Evolutionary conservation across 2,797 vertebrate species (phyloP).

Genomic region (Enteromius argenteus): DNA sequence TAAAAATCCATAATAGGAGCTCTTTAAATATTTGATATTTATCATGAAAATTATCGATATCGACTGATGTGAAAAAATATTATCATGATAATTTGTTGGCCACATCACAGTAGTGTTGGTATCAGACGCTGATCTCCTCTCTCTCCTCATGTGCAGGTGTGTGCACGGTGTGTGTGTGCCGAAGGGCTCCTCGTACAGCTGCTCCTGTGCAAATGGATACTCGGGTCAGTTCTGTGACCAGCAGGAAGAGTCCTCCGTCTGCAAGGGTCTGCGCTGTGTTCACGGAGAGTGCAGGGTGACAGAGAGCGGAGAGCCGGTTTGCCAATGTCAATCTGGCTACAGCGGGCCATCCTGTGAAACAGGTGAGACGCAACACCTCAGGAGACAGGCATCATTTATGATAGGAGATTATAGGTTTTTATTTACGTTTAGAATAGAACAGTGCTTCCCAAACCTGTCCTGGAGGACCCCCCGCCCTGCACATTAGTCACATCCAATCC

Average conservation of each 20-base stretch:
- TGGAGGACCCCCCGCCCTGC: too few species aligned
- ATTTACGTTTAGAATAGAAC: neutral
- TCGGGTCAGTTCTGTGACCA: slow-evolving; percentile 86
- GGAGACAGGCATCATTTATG: neutral
- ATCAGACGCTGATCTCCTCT: neutral
- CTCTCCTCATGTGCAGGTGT: slow-evolving; percentile 78
- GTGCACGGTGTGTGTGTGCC: slow-evolving; percentile 85
- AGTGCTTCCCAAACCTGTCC: too few species aligned
- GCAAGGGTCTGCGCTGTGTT: slow-evolving; percentile 85
- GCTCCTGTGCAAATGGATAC: slow-evolving; percentile 89
- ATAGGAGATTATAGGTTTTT: neutral
- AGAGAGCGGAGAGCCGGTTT: slow-evolving; percentile 83
- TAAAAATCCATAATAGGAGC: too few species aligned
- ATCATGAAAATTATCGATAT: neutral
- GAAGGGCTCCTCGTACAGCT: slow-evolving; percentile 82
- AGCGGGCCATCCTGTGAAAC: slow-evolving; percentile 86
- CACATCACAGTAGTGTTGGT: neutral
- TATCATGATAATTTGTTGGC: neutral
- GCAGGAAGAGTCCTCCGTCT: slow-evolving; percentile 83
- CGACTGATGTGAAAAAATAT: neutral
- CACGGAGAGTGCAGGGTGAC: slow-evolving; percentile 89
- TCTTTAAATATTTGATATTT: neutral
- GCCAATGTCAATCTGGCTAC: slow-evolving; percentile 87
- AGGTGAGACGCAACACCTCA: slow-evolving; percentile 74
- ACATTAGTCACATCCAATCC: too few species aligned